phyloP scores from a whole-genome alignment of 1,140 invertebrate species.

The Trissolcus basalis region DNA sequence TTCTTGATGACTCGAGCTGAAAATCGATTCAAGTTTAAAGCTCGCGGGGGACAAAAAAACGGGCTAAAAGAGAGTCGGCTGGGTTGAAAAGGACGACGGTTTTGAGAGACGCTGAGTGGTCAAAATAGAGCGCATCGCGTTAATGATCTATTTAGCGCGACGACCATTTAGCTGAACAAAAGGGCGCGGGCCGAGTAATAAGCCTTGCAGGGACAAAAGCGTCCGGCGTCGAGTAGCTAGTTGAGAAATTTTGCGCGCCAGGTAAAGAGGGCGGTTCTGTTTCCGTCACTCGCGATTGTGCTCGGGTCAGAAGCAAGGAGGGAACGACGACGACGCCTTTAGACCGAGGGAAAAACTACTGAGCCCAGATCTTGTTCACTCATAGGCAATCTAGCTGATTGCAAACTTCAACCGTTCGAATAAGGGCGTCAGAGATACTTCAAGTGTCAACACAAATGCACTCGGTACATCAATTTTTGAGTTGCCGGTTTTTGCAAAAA shows the following conservation, averaged over 20 bases:
- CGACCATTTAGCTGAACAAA: conserved; percentile 8
- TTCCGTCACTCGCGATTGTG: conserved; percentile 42
- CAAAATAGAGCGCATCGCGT: conserved; percentile 18
- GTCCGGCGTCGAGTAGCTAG: conserved; percentile 55
- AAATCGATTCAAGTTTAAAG: conserved; percentile 44
- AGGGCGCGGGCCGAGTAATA: conserved; percentile 10
- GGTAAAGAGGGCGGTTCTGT: conserved; percentile 1
- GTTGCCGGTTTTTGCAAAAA: too few species aligned
- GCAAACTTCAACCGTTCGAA: conserved; percentile 71
- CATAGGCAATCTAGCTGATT: conserved; percentile 76
- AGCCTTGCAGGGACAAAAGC: conserved; percentile 23
- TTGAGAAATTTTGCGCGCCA: conserved; percentile 32
- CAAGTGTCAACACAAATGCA: too few species aligned
- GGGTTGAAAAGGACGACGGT: conserved; percentile 15
- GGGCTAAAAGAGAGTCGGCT: conserved; percentile 1
- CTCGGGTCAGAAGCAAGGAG: conserved; percentile 37
- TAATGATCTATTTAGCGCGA: conserved; percentile 22
- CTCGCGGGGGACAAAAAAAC: conserved; percentile 17
- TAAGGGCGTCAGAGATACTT: conserved; percentile 29
- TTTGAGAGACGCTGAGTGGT: not conserved
- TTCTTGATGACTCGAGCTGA: conserved; percentile 35
- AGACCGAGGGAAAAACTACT: conserved; percentile 48
- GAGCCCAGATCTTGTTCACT: conserved; percentile 64
- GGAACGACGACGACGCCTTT: conserved; percentile 16
- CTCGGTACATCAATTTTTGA: too few species aligned